Conservation (phyloP, 2,888 invertebrate species). For the Gastrophysa polygoni region DNA sequence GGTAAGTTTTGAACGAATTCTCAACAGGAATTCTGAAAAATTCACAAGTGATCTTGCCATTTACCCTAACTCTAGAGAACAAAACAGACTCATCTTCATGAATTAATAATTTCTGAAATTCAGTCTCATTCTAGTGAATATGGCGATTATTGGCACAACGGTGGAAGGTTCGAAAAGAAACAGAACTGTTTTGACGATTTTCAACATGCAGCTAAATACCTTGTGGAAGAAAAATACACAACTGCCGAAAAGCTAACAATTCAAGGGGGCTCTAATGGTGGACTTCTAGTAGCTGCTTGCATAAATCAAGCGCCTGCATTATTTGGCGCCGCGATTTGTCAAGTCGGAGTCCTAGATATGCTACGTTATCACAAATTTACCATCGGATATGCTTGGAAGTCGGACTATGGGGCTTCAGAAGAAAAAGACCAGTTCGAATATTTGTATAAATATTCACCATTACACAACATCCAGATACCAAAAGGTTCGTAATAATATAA, state of each 20-base stretch:
- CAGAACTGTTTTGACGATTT: slow-evolving; percentile 99
- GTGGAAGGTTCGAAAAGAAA: slow-evolving; percentile 87
- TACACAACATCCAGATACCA: slow-evolving; percentile 86
- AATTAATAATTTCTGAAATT: neutral
- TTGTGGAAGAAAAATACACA: slow-evolving; percentile 83
- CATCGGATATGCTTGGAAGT: slow-evolving; percentile 94
- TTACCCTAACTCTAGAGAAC: too few species aligned
- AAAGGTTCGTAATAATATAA: slow-evolving; percentile 52
- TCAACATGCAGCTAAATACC: slow-evolving; percentile 87
- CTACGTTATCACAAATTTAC: slow-evolving; percentile 97
- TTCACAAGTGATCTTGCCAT: too few species aligned
- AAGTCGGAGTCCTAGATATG: slow-evolving; percentile 98
- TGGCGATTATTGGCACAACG: slow-evolving; percentile 97
- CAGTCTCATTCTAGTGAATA: slow-evolving; percentile 75
- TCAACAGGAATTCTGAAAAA: too few species aligned
- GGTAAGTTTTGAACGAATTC: too few species aligned
- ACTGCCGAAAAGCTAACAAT: slow-evolving; percentile 75
- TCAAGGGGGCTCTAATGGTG: slow-evolving; percentile 97
- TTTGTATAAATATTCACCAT: slow-evolving; percentile 86
- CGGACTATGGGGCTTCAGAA: slow-evolving; percentile 94
- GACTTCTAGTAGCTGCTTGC: slow-evolving; percentile 92
- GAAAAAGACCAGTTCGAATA: slow-evolving; percentile 85
- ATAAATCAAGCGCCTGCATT: slow-evolving; percentile 94
- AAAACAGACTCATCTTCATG: too few species aligned
- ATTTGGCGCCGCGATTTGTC: slow-evolving; percentile 89